phyloP scores from a whole-genome alignment of 2,113 vertebrate genomes.

The Hoplias malabaricus region DNA sequence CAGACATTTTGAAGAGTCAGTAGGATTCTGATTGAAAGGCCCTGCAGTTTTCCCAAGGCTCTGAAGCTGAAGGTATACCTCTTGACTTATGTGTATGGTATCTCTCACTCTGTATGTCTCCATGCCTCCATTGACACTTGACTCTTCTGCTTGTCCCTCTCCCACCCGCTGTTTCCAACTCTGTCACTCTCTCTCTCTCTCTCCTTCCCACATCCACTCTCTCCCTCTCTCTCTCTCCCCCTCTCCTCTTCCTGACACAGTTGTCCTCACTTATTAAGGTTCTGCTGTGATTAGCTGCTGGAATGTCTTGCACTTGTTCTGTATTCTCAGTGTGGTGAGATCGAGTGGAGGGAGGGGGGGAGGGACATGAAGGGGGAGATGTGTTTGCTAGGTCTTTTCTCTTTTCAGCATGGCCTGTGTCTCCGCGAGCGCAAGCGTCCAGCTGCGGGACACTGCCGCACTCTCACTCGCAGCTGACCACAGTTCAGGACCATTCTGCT shows the following conservation, averaged over 20 bases:
- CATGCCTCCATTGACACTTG: constrained; percentile 58
- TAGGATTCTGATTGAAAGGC: too few relatives aligned
- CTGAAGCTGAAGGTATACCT: constrained; percentile 31
- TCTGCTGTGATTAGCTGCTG: constrained; percentile 61
- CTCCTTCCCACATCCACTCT: constrained; percentile 21
- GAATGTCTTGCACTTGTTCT: constrained; percentile 66
- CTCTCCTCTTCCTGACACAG: constrained; percentile 46
- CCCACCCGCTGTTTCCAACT: background rate
- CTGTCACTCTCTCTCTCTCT: constrained; percentile 36
- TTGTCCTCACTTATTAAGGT: constrained; percentile 58
- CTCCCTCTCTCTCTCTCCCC: constrained; percentile 26
- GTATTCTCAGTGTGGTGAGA: constrained; percentile 67
- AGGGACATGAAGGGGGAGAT: constrained; percentile 38
- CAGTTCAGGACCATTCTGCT: constrained; percentile 44
- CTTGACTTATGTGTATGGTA: constrained; percentile 19
- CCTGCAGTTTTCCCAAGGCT: constrained; percentile 2
- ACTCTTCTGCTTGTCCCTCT: constrained; percentile 45
- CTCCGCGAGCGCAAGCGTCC: constrained; percentile 31
- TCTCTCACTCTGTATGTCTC: constrained; percentile 35
- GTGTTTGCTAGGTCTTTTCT: constrained; percentile 29
- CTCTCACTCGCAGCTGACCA: constrained; percentile 43
- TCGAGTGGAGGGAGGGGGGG: constrained; percentile 35
- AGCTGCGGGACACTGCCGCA: constrained; percentile 10
- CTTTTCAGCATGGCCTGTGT: constrained; percentile 46
- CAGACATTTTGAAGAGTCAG: too few relatives aligned